Evolutionary conservation across 1,140 invertebrate genomes (phyloP).

Genomic region (Idris sp.): DNA sequence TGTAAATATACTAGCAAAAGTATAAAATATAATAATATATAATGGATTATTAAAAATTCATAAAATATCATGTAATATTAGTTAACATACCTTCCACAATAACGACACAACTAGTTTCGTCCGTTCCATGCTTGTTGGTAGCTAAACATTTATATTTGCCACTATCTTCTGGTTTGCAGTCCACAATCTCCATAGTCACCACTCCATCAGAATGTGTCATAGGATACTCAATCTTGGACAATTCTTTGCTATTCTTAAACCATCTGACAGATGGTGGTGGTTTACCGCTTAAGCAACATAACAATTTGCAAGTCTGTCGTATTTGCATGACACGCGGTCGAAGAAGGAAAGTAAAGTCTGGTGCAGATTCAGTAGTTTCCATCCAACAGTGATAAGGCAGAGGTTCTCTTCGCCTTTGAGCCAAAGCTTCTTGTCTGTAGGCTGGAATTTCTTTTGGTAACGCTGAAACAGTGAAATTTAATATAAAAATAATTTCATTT

Average conservation of each 20-base stretch:
- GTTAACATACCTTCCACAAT: conserved; percentile 93
- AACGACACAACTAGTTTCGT: conserved; percentile 96
- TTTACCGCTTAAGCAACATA: conserved; percentile 96
- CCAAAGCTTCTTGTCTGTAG: conserved; percentile 86
- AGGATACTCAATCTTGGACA: conserved; percentile 93
- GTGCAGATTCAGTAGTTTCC: conserved; percentile 92
- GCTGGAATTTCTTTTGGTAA: conserved; percentile 88
- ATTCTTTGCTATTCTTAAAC: conserved; percentile 95
- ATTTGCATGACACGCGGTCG: conserved; percentile 98
- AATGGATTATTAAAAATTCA: too few species aligned
- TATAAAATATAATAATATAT: too few species aligned
- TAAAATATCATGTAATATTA: too few species aligned
- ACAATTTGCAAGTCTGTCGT: conserved; percentile 95
- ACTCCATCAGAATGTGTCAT: conserved; percentile 95
- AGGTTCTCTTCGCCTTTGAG: conserved; percentile 86
- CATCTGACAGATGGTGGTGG: conserved; percentile 94
- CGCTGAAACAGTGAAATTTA: conserved; percentile 83
- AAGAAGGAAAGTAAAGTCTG: conserved; percentile 97
- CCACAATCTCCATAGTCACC: conserved; percentile 96
- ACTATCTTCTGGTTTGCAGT: conserved; percentile 95
- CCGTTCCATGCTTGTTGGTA: conserved; percentile 92
- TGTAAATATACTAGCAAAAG: too few species aligned
- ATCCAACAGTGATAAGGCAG: conserved; percentile 92
- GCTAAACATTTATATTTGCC: conserved; percentile 97
- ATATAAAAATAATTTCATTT: too few species aligned